Conservation (phyloP, 30 jellyfish, hydroid and myxozoan genomes). For the Clytia hemisphaerica region DNA sequence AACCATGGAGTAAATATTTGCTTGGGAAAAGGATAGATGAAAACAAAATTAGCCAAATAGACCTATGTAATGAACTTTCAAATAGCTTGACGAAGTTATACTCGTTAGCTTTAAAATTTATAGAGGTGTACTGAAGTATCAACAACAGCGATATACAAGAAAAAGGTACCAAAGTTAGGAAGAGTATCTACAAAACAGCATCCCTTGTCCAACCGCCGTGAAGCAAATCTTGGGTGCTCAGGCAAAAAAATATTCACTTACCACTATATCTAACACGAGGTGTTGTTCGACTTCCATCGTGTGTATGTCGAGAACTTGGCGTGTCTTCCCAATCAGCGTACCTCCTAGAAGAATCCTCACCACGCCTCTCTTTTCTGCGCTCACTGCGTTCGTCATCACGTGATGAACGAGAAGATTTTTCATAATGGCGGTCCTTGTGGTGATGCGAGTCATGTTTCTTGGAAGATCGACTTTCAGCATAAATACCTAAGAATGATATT, state of each 20-base stretch:
- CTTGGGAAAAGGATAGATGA: too few species aligned
- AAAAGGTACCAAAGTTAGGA: too few species aligned
- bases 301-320: constrained; percentile 61
- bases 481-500: constrained; percentile 7
- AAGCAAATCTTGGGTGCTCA: too few species aligned
- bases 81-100: too few species aligned
- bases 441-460: constrained; percentile 7
- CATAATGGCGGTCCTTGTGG: background rate
- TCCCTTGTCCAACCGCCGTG: too few species aligned
- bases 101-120: background rate
- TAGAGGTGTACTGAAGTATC: background rate
- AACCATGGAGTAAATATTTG: background rate
- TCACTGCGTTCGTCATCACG: background rate
- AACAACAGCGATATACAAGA: too few species aligned
- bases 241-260: background rate
- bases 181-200: too few species aligned
- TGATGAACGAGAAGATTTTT: background rate
- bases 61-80: too few species aligned
- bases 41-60: too few species aligned
- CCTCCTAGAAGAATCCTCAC: constrained; percentile 38
- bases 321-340: constrained; percentile 98
- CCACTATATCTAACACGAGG: constrained; percentile 79
- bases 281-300: constrained; percentile 46
- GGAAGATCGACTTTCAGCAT: constrained; percentile 26
- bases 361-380: constrained; percentile 14